Conservation (phyloP, 2,113 vertebrate genomes). For the Eulemur rufifrons region DNA sequence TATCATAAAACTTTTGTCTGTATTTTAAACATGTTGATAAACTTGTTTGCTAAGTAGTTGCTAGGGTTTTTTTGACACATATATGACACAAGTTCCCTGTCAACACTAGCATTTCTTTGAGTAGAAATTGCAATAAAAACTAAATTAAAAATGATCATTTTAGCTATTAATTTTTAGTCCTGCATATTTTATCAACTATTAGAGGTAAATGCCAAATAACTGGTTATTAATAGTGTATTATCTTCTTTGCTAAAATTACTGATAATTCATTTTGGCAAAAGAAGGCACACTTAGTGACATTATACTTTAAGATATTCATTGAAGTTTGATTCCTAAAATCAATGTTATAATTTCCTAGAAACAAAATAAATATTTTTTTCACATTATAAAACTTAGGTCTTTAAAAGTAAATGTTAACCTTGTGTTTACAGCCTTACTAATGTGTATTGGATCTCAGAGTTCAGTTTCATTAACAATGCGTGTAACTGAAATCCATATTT, state of each 20-base stretch:
- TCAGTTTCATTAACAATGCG: not conserved
- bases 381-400: not conserved
- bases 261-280: not conserved
- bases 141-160: not conserved
- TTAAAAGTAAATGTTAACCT: constrained; percentile 7
- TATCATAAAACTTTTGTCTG: not conserved
- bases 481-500: not conserved
- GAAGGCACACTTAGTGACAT: not conserved
- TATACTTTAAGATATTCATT: not conserved
- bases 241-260: not conserved
- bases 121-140: not conserved
- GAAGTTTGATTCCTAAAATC: not conserved
- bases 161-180: not conserved
- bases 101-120: not conserved
- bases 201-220: not conserved
- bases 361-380: constrained; percentile 6
- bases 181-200: not conserved
- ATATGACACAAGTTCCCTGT: not conserved
- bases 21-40: not conserved
- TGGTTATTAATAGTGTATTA: not conserved
- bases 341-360: not conserved
- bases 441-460: not conserved
- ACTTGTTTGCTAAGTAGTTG: not conserved
- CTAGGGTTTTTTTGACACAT: not conserved
- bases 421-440: not conserved